Percentiles rank a stretch among this genome's conserved stretches.
phyloP scores from a whole-genome alignment of 2,888 invertebrate genomes.

The Apodemia zela region DNA sequence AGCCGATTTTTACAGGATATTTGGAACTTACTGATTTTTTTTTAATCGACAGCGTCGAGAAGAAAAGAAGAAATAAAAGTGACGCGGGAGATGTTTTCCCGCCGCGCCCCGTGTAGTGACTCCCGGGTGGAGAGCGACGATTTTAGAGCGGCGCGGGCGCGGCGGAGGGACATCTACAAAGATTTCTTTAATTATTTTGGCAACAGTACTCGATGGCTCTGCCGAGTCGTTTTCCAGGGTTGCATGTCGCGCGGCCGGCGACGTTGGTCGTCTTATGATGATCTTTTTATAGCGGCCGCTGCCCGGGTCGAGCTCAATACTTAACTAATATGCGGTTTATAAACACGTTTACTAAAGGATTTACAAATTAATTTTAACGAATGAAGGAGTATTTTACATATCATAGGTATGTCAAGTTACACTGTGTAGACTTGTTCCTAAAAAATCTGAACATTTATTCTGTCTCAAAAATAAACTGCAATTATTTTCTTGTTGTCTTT shows the following conservation, averaged over 20 bases:
- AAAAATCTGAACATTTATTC: background rate
- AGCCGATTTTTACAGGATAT: conserved; percentile 46
- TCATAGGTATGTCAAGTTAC: background rate
- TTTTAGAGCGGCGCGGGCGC: conserved; percentile 82
- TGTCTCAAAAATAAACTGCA: background rate
- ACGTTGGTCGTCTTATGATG: conserved; percentile 70
- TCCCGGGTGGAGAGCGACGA: conserved; percentile 81
- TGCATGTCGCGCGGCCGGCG: conserved; percentile 73
- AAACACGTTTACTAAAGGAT: background rate
- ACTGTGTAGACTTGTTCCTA: too few species aligned
- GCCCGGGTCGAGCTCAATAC: conserved; percentile 71
- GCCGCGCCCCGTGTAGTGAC: conserved; percentile 79
- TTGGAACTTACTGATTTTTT: conserved; percentile 71
- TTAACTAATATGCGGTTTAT: conserved; percentile 47
- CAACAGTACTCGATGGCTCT: conserved; percentile 82
- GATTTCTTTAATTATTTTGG: conserved; percentile 90
- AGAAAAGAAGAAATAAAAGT: conserved; percentile 81
- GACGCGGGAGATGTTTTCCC: conserved; percentile 80
- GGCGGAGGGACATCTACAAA: conserved; percentile 82
- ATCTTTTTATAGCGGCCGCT: conserved; percentile 79
- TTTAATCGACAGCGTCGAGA: conserved; percentile 78
- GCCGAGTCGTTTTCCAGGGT: conserved; percentile 79
- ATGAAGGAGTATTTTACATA: background rate
- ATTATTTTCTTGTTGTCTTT: background rate
- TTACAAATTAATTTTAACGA: background rate